Evolutionary conservation across 2,113 vertebrate genomes (phyloP), one percentile per base, ranked within the genome.

Genomic region (Crotalus viridis): DNA sequence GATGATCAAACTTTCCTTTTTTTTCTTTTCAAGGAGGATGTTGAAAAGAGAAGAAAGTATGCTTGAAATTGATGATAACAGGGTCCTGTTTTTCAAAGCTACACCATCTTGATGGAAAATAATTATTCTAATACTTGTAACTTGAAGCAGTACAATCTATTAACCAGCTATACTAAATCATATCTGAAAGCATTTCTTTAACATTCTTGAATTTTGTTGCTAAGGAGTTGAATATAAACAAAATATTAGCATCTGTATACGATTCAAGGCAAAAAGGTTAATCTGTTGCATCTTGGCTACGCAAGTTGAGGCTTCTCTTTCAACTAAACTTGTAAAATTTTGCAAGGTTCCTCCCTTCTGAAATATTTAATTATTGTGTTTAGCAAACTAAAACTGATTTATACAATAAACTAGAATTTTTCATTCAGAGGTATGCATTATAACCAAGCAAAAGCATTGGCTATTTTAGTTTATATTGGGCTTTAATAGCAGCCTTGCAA

Each of bases 281-380:
- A 93, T 89, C 93, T 95, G 85, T 91, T 15, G 8, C 89, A 57
- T 95, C 87, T 95, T 96, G 94, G 93, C 86, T 95, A 95, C 92
- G 88, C 91, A 91, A 94, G 89, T 93, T 87, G 22, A 56, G 93
- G 89, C 95, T 96, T 97, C 95, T 95, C 95, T 94, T 88, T 92
- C 91, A 96, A 95, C 94, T 94, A 87, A 96, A 97, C 95, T 97
- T 96, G 96, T 94, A 96, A 89, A 90, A 96, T 97, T 94, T 97
- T 97, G 97, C 97, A 95, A 96, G 95, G 96, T 97, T 94, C 94
- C 94, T 93, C 93, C 91, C 96, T 96, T 95, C 96, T 96, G 95
- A 96, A 95, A 92, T 95, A 95, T 97, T 97, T 96, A 97, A 97
- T 95, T 96, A 95, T 93, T 97, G 87, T 97, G 92, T 97, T 97